Conservation (phyloP, 1,140 invertebrate genomes). For the Drosophila mauritiana region DNA sequence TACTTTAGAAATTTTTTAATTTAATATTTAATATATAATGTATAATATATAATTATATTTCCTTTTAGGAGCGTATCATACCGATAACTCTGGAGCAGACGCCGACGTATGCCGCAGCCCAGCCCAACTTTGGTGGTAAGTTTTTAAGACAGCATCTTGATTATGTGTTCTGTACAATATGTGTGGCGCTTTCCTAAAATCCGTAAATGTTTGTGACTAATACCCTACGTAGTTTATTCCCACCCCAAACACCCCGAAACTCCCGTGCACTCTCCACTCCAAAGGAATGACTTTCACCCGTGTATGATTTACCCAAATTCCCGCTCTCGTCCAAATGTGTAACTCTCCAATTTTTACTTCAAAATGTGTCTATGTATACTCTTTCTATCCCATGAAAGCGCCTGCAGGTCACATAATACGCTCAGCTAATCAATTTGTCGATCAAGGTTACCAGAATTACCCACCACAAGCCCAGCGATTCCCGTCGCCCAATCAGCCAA, state of each 20-base stretch:
- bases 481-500: slow-evolving; percentile 44
- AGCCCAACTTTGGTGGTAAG: slow-evolving; percentile 80
- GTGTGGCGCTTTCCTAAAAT: slow-evolving; percentile 60
- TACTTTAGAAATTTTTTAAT: too few relatives aligned
- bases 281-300: slow-evolving; percentile 13
- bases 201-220: slow-evolving; percentile 74
- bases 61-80: slow-evolving; percentile 84
- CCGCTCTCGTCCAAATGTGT: slow-evolving; percentile 48
- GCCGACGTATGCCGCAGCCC: slow-evolving; percentile 74
- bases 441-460: slow-evolving; percentile 84
- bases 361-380: slow-evolving; percentile 78
- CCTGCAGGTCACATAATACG: slow-evolving; percentile 81
- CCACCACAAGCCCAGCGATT: slow-evolving; percentile 50
- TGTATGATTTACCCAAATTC: slow-evolving; percentile 19
- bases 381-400: slow-evolving; percentile 79
- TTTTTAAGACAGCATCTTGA: slow-evolving; percentile 4
- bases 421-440: slow-evolving; percentile 84
- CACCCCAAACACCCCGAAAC: slow-evolving; percentile 35
- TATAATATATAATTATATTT: background rate
- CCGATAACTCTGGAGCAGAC: slow-evolving; percentile 85
- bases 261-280: slow-evolving; percentile 44
- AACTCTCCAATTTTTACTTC: slow-evolving; percentile 69
- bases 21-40: too few relatives aligned
- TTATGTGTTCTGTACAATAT: slow-evolving; percentile 28
- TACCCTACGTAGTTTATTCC: slow-evolving; percentile 29